Evolutionary conservation across 2,888 invertebrate genomes (phyloP).

Genomic region (Pantelozetes paolii): DNA sequence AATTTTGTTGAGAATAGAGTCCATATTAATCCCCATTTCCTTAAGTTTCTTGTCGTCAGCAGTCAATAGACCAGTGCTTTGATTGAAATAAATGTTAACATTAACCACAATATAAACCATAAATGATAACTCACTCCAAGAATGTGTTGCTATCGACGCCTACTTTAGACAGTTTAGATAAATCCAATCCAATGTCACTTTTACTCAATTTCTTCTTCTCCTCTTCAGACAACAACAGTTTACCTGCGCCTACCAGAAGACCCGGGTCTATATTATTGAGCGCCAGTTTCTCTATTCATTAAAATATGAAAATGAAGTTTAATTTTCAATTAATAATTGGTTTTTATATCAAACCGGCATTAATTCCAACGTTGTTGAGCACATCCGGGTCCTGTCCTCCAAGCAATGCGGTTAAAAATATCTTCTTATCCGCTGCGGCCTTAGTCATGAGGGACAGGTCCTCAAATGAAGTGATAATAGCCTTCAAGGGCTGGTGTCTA

Average conservation of each 20-base stretch:
- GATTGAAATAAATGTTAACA: not conserved
- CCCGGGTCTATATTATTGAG: not conserved
- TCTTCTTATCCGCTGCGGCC: not conserved
- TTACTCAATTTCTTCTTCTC: no score
- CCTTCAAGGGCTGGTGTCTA: not conserved
- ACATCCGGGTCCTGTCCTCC: constrained; percentile 19
- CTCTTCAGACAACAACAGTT: not conserved
- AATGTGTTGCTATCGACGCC: not conserved
- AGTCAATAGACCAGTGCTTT: not conserved
- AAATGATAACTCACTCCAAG: not conserved
- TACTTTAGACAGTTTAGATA: not conserved
- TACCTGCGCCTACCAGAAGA: not conserved
- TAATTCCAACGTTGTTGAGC: not conserved
- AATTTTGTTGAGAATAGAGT: not conserved
- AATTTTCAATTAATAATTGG: no score
- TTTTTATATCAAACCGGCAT: no score
- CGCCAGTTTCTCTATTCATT: constrained; percentile 3
- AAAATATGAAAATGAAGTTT: no score
- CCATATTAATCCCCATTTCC: not conserved
- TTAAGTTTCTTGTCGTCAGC: not conserved
- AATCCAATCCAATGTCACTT: no score
- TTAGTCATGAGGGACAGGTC: not conserved
- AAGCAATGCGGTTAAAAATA: not conserved
- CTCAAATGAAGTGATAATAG: not conserved
- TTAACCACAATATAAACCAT: not conserved